Base-by-base conservation (phyloP, 2,113 vertebrate genomes). In the Pavo muticus region DNA sequence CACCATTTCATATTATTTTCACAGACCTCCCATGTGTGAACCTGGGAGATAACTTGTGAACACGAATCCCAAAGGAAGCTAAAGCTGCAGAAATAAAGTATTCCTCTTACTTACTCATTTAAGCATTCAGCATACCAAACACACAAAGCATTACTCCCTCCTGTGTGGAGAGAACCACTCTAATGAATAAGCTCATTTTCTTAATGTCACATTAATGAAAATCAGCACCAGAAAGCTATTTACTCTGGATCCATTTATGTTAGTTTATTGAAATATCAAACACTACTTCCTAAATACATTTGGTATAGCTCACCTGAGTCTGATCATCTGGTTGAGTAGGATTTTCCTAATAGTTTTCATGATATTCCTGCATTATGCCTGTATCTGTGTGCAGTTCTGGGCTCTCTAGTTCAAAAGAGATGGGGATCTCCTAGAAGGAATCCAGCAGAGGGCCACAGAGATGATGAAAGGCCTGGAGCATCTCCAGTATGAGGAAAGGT, bases 71-170 rank as follows among this genome's bases (percentile, higher is more conserved):
- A 75, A 83, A 77, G 59, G 63, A 85, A 91, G 71, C 40, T 79
- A 63, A 87, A 80, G 64, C 68, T 60, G 42, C 50, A 48, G 75
- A 61, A 82, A 91, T 93, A 88, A 90, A 94, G 39, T 24, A 19
- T 88, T 80, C 90, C 80, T 80, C 71, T 88, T 88, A 61, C 23
- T 74, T 56, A 37, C 50, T 92, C 3, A 0, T 81, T 90, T 90
- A 95, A 96, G 90, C 64, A 77, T 88, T 90, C 78, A 79, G 60
- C 70, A 57, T 45, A 84, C 18, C 19, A 85, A 87, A 85, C 32
- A 80, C 81, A 92, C 80, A 91, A 95, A 88, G 64, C 32, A 87
- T 54, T 88, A 90, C 32, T 39, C 88, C 61, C 86, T 84, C 95
- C 83, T 86, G 47, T 69, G 67, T 47, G 52, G 73, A 94, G 44